Conservation (phyloP, 2,797 vertebrate genomes). For the Ficedula albicollis region DNA sequence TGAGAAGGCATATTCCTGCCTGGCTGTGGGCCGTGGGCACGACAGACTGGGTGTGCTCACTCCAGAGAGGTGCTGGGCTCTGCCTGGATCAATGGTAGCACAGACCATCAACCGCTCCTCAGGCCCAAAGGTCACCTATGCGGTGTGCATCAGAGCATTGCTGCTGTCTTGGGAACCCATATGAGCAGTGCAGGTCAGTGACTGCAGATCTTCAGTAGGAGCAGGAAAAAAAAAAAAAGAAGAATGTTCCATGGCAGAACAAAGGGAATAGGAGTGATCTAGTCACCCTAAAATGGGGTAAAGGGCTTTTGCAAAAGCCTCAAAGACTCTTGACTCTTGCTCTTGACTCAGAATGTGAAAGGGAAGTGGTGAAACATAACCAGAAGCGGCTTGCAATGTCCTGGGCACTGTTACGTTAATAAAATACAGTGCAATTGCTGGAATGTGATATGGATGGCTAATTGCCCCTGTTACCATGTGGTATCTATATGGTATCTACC, state of each 20-base stretch:
- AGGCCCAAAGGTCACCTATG: not conserved
- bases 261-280: not conserved
- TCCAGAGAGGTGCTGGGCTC: fast-evolving
- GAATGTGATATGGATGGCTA: not conserved
- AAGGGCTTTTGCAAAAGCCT: not conserved
- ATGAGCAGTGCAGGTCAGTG: not conserved
- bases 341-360: not conserved
- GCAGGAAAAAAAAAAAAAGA: not conserved
- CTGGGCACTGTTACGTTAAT: not conserved
- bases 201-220: not conserved
- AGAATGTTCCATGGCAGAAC: not conserved
- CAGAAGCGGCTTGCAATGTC: not conserved
- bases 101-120: not conserved
- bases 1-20: not conserved
- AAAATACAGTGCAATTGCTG: not conserved
- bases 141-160: fast-evolving
- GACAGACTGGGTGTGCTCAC: not conserved
- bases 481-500: not conserved
- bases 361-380: not conserved
- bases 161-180: not conserved
- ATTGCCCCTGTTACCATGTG: not conserved
- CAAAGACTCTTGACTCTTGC: not conserved
- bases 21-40: fast-evolving
- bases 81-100: not conserved
- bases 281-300: not conserved